These are phyloP conservation scores for Pomacea canaliculata DNA, from an alignment of 2,888 invertebrate genomes.

Conservation along the genomic window DNA sequence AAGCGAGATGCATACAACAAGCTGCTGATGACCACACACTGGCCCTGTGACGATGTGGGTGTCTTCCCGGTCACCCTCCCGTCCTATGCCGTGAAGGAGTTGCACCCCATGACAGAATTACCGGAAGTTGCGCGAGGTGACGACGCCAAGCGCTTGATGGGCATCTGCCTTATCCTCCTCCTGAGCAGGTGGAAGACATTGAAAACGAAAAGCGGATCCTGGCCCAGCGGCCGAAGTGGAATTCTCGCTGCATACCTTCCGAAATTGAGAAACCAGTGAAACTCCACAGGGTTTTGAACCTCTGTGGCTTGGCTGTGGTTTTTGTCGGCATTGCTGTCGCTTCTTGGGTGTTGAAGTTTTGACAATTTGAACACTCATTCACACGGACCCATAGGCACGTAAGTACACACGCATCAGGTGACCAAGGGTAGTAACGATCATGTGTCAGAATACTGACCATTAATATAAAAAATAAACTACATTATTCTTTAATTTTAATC, in stretches of 20 bases:
- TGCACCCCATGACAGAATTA: slow-evolving; percentile 25
- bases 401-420: too few relatives aligned
- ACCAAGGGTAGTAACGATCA: too few relatives aligned
- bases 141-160: slow-evolving; percentile 34
- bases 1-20: slow-evolving; percentile 19
- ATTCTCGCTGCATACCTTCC: slow-evolving; percentile 9
- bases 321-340: too few relatives aligned
- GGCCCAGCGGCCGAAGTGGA: slow-evolving; percentile 6
- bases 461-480: too few relatives aligned
- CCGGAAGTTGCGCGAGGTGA: slow-evolving; percentile 39
- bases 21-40: slow-evolving; percentile 30
- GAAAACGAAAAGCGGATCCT: neutral
- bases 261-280: too few relatives aligned
- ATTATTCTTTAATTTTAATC: too few relatives aligned
- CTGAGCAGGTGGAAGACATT: slow-evolving; percentile 5
- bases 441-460: too few relatives aligned
- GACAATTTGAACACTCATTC: too few relatives aligned
- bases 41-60: slow-evolving; percentile 52
- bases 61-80: slow-evolving; percentile 14
- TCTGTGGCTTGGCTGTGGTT: too few relatives aligned
- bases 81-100: slow-evolving; percentile 17
- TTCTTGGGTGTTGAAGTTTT: too few relatives aligned
- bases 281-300: too few relatives aligned
- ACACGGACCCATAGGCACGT: too few relatives aligned
- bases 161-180: slow-evolving; percentile 31